These are phyloP conservation scores for Thalassophryne amazonica DNA, from an alignment of 2,797 vertebrate genomes.

Conservation along the genomic window DNA sequence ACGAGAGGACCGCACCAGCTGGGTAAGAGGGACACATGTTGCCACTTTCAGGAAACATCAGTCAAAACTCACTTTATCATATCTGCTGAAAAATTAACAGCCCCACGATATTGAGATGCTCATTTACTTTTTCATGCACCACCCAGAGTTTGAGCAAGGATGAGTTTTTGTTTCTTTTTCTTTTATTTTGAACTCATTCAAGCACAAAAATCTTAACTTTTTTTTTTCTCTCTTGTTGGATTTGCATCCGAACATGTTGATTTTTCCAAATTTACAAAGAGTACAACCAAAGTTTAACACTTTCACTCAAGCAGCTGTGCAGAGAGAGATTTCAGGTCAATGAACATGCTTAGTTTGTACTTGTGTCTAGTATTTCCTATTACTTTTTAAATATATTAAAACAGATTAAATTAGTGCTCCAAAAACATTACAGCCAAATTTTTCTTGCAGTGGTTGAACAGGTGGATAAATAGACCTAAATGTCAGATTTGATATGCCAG, in stretches of 20 bases:
- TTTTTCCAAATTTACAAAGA: constrained; percentile 32
- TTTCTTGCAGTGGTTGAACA: neutral
- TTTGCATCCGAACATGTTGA: constrained; percentile 49
- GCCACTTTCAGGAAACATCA: constrained; percentile 84
- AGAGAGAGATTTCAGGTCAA: constrained; percentile 22
- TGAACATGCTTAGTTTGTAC: constrained; percentile 17
- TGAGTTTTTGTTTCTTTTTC: constrained; percentile 22
- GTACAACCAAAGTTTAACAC: constrained; percentile 39
- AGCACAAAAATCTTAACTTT: constrained; percentile 44
- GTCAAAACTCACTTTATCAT: constrained; percentile 79
- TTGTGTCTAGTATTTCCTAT: constrained; percentile 14
- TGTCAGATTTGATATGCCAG: neutral
- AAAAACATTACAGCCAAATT: neutral
- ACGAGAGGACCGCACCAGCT: constrained; percentile 70
- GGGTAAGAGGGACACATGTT: constrained; percentile 84
- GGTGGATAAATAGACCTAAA: too few species aligned
- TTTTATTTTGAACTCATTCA: constrained; percentile 37
- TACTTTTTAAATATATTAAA: constrained; percentile 13
- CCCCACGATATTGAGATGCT: constrained; percentile 72
- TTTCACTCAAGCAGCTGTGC: constrained; percentile 3
- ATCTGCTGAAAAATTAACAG: constrained; percentile 80
- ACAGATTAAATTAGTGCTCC: constrained; percentile 4
- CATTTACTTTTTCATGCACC: constrained; percentile 71
- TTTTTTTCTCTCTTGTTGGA: constrained; percentile 54
- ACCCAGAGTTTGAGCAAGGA: constrained; percentile 47